phyloP scores from a whole-genome alignment of 2,113 vertebrate species.

The Megalops atlanticus region DNA sequence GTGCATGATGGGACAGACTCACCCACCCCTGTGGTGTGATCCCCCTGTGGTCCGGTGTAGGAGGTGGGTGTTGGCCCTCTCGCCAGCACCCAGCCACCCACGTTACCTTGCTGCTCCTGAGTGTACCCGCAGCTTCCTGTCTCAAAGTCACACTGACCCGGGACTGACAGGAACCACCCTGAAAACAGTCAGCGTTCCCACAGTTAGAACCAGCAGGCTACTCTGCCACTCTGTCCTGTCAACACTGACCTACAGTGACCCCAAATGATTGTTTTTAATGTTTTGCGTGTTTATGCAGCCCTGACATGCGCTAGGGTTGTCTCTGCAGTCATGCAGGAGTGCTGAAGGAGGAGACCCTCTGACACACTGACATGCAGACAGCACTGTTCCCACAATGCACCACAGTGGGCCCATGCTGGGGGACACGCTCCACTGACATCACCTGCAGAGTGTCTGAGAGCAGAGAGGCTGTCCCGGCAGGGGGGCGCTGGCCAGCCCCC shows the following conservation, averaged over 20 bases:
- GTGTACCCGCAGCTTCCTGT: constrained; percentile 80
- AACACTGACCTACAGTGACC: no score
- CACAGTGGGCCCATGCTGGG: no score
- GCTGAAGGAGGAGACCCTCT: no score
- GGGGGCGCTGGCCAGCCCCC: no score
- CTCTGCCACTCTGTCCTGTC: not conserved
- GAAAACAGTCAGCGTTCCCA: constrained; percentile 29
- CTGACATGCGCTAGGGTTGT: no score
- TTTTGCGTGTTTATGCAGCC: no score
- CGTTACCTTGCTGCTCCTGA: constrained; percentile 77
- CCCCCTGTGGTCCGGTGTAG: constrained; percentile 88
- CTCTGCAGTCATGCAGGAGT: no score
- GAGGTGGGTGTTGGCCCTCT: constrained; percentile 89
- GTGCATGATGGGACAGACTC: constrained; percentile 57
- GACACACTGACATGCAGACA: no score
- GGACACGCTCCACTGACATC: no score
- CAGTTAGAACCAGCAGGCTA: no score
- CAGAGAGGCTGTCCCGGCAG: not conserved
- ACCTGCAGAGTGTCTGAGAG: no score
- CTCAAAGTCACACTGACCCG: constrained; percentile 88
- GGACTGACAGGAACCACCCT: constrained; percentile 64
- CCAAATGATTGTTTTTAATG: not conserved
- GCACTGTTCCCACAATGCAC: no score
- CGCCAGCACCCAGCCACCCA: constrained; percentile 78
- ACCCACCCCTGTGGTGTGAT: constrained; percentile 93